Conservation (phyloP, 2,797 vertebrate genomes). For the Bryconaethiops microstoma region DNA sequence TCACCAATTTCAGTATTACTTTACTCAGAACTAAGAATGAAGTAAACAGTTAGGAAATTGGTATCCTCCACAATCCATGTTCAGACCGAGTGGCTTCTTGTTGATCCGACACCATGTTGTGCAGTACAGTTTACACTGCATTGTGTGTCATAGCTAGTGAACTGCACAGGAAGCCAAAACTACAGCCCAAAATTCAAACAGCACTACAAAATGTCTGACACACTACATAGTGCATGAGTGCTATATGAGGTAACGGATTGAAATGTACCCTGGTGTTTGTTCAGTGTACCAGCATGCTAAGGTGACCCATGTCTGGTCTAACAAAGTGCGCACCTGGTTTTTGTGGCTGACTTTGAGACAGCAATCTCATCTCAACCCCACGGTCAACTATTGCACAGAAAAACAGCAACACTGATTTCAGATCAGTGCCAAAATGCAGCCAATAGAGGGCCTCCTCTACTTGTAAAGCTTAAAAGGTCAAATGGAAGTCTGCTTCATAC, state of each 20-base stretch:
- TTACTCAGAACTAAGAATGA: no score
- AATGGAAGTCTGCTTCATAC: not conserved
- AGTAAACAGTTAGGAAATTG: no score
- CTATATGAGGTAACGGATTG: not conserved
- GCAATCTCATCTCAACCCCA: no score
- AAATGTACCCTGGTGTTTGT: not conserved
- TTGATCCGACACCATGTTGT: no score
- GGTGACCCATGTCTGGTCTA: not conserved
- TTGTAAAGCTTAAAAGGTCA: slow-evolving; percentile 1
- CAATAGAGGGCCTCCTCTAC: no score
- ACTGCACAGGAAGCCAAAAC: not conserved
- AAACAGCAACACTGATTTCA: not conserved
- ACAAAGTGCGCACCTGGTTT: not conserved
- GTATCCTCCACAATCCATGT: no score
- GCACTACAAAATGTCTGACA: slow-evolving; percentile 1
- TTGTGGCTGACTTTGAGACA: not conserved
- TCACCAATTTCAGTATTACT: no score
- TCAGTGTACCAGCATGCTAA: slow-evolving; percentile 4
- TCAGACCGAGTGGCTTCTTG: no score
- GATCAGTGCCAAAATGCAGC: not conserved
- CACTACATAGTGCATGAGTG: not conserved
- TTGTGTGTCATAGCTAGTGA: no score
- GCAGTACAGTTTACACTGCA: no score
- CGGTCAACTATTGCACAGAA: not conserved
- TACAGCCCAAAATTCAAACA: not conserved